Base-by-base conservation (phyloP, 2,797 vertebrate species). In the Pipistrellus nathusii region DNA sequence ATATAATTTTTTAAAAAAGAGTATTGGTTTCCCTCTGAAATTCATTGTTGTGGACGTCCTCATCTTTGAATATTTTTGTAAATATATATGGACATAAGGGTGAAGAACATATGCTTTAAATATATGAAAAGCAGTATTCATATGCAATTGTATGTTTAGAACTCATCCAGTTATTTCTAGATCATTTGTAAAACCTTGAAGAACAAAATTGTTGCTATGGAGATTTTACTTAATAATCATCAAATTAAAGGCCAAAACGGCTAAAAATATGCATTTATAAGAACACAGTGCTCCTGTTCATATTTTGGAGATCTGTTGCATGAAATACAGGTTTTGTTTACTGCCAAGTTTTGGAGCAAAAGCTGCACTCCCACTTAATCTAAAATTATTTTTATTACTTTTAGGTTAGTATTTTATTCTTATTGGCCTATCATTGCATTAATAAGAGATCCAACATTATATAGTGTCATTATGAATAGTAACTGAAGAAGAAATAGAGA, bases 181-280 rank as follows among this genome's bases (percentile, higher is more conserved):
- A 41, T 85, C 30, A 41, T 78, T 55, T 81, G 38, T 20, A 69
- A 83, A 76, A 75, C 46, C 93, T 76, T 76, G 62, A 85, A 82
- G 15, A 94, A 66, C 20, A 81, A 8, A 93, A 86, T 4, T 83
- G 8, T 83, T 88, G 59, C 75, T 75, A 17, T 82, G 62, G 27
- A 80, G 3, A 94, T 88, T 75, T 80, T 71, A 15, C 30, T 41
- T 82, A 94, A 62, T 83, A 80, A 48, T 81, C 48, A 66, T 85
- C 30, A 62, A 77, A 75, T 27, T 32, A 55, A 88, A 85, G 25
- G 0, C 7, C 57, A 23, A 55, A 73, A 92, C 59, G 25, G 10
- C 21, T 73, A 84, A 92, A 90, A 75, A 76, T 35, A 72, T 66
- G 9, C 20, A 78, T 68, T 92, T 27, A 38, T 77, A 48, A 53